Base-by-base conservation (phyloP, 2,888 invertebrate genomes). In the Conistra vaccinii region DNA sequence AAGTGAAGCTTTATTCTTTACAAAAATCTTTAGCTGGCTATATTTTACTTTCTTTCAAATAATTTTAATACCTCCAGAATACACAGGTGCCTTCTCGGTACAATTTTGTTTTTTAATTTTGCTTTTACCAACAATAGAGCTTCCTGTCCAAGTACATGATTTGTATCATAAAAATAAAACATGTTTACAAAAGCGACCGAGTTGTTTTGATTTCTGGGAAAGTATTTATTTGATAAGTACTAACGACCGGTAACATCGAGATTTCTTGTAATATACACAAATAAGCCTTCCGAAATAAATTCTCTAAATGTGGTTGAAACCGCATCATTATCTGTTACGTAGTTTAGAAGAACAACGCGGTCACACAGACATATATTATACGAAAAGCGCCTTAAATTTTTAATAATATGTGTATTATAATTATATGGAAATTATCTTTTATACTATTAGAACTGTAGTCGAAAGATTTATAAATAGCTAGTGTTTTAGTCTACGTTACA, bases 341-440 rank as follows among this genome's bases (percentile, higher is more conserved):
- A 48, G 48, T 48, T 20, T 20, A 48, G 7, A 48, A 48, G 7
- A 48, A 20, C 17, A 48, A 48, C 48, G 7, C 20, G 2, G 45
- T 20, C 45, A 45, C 17, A 45, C 17, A 45, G 20, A 45, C 4
- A 45, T 45, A 45, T 17, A 17, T 0, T 45, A 45, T 17, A 17
- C 4, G 5, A 17, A 17, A 48, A 20, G 20, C 1, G 17, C 48
- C 48, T 48, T 48, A 20, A 17, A 45, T 48, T 48, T 48, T 6
- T 48, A 20, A 20, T 20, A n/a, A n/a, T n/a, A n/a, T n/a, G n/a
- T n/a, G n/a, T n/a, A n/a, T n/a, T n/a, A n/a, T n/a, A n/a, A n/a
- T n/a, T n/a, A n/a, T n/a, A n/a, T 35, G 26, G 17, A 55, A 17
- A 61, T 69, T 4, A 57, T 35, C 51, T 70, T n/a, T 60, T 42